Evolutionary conservation across 30 jellyfish, hydroid and myxozoan genomes (phyloP), one percentile per base, ranked within the genome.

Genomic region (Aurelia sp.): DNA sequence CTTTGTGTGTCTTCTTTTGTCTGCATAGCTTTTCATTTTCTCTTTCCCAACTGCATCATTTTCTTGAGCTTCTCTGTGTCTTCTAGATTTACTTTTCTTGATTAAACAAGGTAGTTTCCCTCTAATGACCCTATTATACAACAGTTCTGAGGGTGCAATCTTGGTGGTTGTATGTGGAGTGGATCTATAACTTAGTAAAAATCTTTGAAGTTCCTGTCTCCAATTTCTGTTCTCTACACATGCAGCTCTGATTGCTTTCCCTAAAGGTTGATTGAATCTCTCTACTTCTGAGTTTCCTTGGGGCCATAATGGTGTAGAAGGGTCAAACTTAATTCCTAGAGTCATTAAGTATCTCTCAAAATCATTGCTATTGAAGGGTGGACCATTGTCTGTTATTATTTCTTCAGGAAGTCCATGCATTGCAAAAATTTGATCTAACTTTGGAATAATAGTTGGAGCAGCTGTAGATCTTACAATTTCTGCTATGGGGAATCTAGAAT

Each of bases 311-410:
- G 73, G 91, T 75, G 84, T 76, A 58, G 44, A n/a, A 27, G 76
- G 72, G 8, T 41, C 60, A n/a, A 27, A 68, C 6, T 76, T 55
- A 13, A 78, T 50, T 47, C 91, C 96, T 18, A 75, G 57, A n/a
- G 55, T 52, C 35, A 3, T 20, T 12, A 13, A 18, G 40, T 33
- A 84, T 4, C 70, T 66, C 31, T 63, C 30, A 55, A 69, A 53
- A 11, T 84, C 95, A 5, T 58, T 44, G 47, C 90, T 67, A 15
- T 74, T 15, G 58, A 65, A 87, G 7, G 96, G 93, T 17, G 97
- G 82, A 15, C 92, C 89, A 48, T 73, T 89, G 90, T 80, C 97
- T 12, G 86, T 9, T 0, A 13, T 44, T 1, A 89, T 50, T 16
- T 12, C 17, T 15, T 61, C 60, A 2, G 88, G 92, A 17, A 79